phyloP scores from a whole-genome alignment of 2,113 vertebrate genomes.

The Rhadina sibilatrix region DNA sequence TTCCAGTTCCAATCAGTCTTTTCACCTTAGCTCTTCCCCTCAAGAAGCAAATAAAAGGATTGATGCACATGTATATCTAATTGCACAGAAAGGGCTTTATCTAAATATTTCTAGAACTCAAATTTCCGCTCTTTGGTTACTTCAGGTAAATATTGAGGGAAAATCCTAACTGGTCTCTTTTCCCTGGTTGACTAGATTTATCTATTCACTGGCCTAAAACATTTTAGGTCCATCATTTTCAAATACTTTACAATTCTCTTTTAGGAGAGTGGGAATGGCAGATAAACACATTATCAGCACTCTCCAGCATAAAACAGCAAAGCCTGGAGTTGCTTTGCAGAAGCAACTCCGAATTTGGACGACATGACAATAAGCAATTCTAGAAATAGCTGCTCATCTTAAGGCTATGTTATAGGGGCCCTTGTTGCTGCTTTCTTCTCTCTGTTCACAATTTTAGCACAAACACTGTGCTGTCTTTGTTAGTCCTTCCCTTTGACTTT shows the following conservation, averaged over 20 bases:
- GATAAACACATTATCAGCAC: conserved; percentile 50
- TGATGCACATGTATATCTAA: neutral
- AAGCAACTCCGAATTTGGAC: neutral
- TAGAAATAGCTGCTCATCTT: conserved; percentile 50
- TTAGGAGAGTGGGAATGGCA: neutral
- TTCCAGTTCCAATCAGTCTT: neutral
- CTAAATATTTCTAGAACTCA: neutral
- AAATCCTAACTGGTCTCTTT: neutral
- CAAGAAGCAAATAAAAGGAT: neutral
- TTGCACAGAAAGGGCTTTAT: neutral
- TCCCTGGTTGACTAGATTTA: neutral
- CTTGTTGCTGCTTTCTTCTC: neutral
- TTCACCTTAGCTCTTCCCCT: neutral
- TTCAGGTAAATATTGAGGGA: neutral
- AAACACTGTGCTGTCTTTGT: neutral
- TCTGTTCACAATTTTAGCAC: neutral
- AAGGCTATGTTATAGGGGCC: neutral
- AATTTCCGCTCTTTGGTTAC: neutral
- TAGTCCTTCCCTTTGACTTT: neutral
- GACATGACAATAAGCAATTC: conserved; percentile 20
- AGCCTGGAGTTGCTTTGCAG: conserved; percentile 53
- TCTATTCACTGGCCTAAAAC: neutral
- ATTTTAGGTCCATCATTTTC: neutral
- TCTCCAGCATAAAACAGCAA: conserved; percentile 20
- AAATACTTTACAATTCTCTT: neutral